phyloP scores from a whole-genome alignment of 2,797 vertebrate species.

The Anabacerthia variegaticeps region DNA sequence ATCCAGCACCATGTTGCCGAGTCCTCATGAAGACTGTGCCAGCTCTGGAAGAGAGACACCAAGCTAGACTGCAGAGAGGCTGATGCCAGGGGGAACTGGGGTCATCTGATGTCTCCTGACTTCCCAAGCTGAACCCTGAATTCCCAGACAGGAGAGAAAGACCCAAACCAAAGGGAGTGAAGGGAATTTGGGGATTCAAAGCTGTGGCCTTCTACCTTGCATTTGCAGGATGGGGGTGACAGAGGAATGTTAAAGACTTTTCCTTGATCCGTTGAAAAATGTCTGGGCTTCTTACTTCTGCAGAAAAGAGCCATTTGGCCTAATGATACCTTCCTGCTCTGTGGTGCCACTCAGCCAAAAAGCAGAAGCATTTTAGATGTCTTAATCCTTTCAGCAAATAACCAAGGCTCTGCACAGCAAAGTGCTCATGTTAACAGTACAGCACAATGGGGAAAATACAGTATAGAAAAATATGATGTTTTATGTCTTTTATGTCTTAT shows the following conservation, averaged over 20 bases:
- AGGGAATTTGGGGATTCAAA: not conserved
- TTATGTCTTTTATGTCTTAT: conserved; percentile 51
- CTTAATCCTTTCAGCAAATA: conserved; percentile 34
- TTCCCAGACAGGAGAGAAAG: not conserved
- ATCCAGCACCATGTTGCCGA: not conserved
- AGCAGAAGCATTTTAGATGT: not conserved
- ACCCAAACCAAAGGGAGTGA: not conserved
- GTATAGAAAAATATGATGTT: conserved; percentile 12
- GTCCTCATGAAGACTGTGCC: not conserved
- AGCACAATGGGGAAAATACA: conserved; percentile 46
- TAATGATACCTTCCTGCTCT: conserved; percentile 11
- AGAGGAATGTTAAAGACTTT: rapidly evolving
- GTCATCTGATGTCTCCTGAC: not conserved
- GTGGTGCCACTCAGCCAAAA: not conserved
- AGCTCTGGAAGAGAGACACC: not conserved
- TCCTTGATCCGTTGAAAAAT: not conserved
- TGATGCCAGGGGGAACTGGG: rapidly evolving
- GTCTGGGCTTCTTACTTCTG: not conserved
- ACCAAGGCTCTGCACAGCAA: not conserved
- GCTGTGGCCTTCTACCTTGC: not conserved
- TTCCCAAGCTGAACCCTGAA: not conserved
- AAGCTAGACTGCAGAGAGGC: not conserved
- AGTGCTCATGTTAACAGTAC: not conserved
- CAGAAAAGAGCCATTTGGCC: not conserved
- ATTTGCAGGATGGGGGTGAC: not conserved